Evolutionary conservation across 2,797 vertebrate genomes (phyloP).

Genomic region (Malurus leucopterus): DNA sequence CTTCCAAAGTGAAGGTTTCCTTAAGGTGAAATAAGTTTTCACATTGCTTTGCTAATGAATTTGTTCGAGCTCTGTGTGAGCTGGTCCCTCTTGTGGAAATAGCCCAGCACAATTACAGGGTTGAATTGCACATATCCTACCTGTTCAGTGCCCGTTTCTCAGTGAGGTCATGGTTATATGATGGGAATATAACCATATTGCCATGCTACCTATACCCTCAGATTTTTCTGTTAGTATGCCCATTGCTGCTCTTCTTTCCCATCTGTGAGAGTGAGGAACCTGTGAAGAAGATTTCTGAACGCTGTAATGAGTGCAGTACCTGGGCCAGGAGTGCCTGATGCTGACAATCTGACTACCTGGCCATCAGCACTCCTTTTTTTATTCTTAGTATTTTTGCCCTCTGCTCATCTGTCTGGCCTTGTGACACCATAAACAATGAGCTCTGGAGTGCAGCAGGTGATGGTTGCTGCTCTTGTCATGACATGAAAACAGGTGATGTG

Average conservation of each 20-base stretch:
- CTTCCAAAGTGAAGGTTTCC: background rate
- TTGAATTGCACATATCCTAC: background rate
- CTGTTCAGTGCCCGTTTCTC: background rate
- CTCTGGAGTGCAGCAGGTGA: background rate
- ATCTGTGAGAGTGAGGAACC: background rate
- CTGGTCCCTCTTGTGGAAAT: background rate
- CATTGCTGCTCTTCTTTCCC: background rate
- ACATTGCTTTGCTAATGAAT: background rate
- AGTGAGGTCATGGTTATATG: rapidly evolving
- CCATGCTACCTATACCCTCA: background rate
- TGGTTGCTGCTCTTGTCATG: background rate
- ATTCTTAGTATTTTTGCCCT: background rate
- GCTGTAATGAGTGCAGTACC: background rate
- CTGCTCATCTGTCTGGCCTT: background rate
- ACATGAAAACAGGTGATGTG: rapidly evolving
- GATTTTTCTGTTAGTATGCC: background rate
- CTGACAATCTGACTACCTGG: background rate
- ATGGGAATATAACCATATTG: background rate
- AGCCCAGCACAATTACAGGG: background rate
- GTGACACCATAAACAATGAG: background rate
- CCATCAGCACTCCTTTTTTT: background rate
- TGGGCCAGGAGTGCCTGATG: background rate
- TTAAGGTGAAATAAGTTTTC: background rate
- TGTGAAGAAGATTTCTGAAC: background rate
- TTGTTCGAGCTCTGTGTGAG: background rate